phyloP scores from a whole-genome alignment of 2,888 invertebrate species.

The Onchidella celtica region DNA sequence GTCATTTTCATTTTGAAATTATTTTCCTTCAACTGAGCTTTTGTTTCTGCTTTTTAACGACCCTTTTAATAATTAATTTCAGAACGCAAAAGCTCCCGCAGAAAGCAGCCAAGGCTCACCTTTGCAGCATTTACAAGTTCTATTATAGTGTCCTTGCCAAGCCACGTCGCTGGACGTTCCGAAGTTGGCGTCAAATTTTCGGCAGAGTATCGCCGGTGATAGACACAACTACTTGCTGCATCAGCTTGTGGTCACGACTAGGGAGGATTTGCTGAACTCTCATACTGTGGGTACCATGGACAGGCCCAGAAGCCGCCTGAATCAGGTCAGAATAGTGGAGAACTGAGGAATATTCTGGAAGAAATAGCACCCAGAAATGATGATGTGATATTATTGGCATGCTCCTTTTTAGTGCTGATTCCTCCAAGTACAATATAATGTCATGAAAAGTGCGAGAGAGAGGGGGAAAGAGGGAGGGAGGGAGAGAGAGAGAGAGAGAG shows the following conservation, averaged over 20 bases:
- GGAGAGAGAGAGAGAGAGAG: no score
- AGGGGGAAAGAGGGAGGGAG: no score
- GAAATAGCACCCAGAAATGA: neutral
- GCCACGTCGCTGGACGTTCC: constrained; percentile 11
- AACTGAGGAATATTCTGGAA: neutral
- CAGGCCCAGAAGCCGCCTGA: neutral
- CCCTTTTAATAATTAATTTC: no score
- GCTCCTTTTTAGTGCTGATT: no score
- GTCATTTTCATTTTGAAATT: no score
- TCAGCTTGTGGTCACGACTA: neutral
- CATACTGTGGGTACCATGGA: neutral
- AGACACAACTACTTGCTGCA: constrained; percentile 17
- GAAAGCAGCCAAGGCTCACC: neutral
- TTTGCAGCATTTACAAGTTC: neutral
- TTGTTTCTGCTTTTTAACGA: no score
- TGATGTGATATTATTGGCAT: no score
- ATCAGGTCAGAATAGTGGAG: neutral
- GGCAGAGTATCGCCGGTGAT: constrained; percentile 8
- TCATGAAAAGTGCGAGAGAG: no score
- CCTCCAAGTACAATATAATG: no score
- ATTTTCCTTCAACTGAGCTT: neutral
- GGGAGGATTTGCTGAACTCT: neutral
- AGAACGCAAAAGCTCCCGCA: neutral
- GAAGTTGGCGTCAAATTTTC: neutral
- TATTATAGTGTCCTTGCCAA: neutral